A percentile compares a stretch with the other conserved stretches of the same genome.
Evolutionary conservation across 30 jellyfish, hydroid and myxozoan genomes (phyloP).

Genomic region (Phacellophora camtschatica): DNA sequence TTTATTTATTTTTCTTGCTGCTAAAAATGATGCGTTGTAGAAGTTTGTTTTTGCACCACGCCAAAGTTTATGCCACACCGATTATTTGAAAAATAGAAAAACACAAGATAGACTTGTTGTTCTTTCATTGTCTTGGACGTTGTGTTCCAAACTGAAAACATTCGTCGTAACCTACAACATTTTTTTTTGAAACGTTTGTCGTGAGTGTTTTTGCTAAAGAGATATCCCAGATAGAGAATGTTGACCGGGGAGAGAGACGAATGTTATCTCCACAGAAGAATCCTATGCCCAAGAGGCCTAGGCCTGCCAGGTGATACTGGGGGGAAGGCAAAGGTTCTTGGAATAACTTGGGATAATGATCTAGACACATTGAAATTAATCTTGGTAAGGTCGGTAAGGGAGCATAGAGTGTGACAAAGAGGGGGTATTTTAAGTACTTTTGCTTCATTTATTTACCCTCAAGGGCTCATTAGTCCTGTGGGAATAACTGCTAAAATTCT

Average conservation of each 20-base stretch:
- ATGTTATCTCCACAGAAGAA: no score
- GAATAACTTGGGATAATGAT: slow-evolving; percentile 42
- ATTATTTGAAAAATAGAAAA: no score
- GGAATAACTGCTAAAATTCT: slow-evolving; percentile 1
- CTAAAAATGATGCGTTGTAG: no score
- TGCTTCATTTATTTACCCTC: slow-evolving; percentile 44
- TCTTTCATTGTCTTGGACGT: no score
- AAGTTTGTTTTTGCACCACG: no score
- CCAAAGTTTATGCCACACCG: no score
- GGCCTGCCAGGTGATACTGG: slow-evolving; percentile 1
- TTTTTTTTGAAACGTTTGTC: no score
- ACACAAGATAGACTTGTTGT: no score
- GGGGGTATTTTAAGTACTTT: slow-evolving; percentile 39
- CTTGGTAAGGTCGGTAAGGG: not conserved
- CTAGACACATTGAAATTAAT: slow-evolving; percentile 22
- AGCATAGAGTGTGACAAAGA: not conserved
- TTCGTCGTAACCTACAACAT: no score
- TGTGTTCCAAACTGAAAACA: no score
- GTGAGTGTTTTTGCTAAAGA: no score
- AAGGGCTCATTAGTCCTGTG: slow-evolving; percentile 39
- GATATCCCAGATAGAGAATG: not conserved
- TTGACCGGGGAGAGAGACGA: not conserved
- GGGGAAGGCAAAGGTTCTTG: slow-evolving; percentile 29
- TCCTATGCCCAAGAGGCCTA: slow-evolving; percentile 36
- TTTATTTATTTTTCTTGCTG: no score